phyloP scores from a whole-genome alignment of 2,797 vertebrate species.

The Falco rusticolus region DNA sequence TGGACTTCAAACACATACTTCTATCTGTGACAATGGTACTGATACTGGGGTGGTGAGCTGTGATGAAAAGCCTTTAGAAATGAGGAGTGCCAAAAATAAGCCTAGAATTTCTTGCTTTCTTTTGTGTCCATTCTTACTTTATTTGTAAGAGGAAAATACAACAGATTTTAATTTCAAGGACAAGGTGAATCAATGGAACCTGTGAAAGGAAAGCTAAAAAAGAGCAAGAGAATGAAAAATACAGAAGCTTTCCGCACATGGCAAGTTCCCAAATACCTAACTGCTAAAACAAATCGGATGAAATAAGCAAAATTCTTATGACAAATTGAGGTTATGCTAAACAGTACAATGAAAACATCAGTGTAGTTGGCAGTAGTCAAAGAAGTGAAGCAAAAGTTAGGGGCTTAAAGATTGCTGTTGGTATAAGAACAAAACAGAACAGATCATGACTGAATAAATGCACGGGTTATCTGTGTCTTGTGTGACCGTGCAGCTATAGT shows the following conservation, averaged over 20 bases:
- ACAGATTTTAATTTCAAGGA: neutral
- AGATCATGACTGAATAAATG: neutral
- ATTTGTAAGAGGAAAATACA: neutral
- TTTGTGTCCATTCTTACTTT: neutral
- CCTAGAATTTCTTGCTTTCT: neutral
- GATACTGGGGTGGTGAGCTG: neutral
- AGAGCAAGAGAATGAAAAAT: neutral
- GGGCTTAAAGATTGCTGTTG: neutral
- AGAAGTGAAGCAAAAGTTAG: neutral
- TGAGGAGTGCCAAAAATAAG: neutral
- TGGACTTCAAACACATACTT: conserved; percentile 1
- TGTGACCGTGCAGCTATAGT: neutral
- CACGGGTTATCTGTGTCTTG: accelerated
- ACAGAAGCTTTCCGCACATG: neutral
- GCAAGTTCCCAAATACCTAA: neutral
- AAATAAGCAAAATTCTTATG: neutral
- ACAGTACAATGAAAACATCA: neutral
- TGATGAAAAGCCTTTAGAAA: neutral
- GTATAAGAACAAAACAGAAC: neutral
- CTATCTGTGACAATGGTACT: conserved; percentile 22
- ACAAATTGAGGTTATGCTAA: neutral
- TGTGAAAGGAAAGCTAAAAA: neutral
- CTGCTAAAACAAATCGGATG: neutral
- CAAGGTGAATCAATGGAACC: neutral
- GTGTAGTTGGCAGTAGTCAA: neutral